Evolutionary conservation across 1,140 invertebrate species (phyloP), one percentile per base, ranked within the genome.

Genomic region (Nilaparvata lugens): DNA sequence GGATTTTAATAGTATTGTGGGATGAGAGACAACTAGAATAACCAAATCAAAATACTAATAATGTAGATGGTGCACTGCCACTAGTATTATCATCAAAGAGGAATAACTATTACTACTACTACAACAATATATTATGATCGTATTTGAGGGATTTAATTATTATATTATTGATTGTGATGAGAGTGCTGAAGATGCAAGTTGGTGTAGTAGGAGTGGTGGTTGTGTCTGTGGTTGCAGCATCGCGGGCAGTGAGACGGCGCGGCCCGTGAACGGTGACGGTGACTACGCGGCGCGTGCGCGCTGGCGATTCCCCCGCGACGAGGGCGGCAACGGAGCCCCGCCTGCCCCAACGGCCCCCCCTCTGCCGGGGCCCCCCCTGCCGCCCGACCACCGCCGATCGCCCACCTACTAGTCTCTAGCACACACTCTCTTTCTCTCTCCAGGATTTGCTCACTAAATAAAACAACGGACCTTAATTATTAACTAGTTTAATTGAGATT

Each of bases 251-350:
- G 31, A 6, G 7, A 59, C 52, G 24, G 61, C 57, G 51, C 58
- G 54, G 38, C 13, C 56, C 14, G 31, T n/a, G n/a, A 35, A 35
- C 31, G 31, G 31, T 11, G 43, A 59, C 28, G 62, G 58, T 24
- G 61, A 61, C 40, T 56, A 54, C 54, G 66, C 48, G 58, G 58
- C 61, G 25, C 62, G 67, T 24, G 67, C 67, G 7, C 63, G 67
- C 28, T 70, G 67, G 69, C 62, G 67, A 43, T 70, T 70, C 63
- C 69, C 67, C 11, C 58, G 66, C 54, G 67, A 67, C 31, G 48
- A 58, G 25, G 48, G 48, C 21, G 53, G 58, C 24, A 52, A 38
- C 16, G 16, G 16, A 9, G 11, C 45, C 5, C 45, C 59, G 9
- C n/a, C 19, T 2, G 19, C 59, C 51, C 43, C 45, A 1, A 9